Evolutionary conservation across 2,888 invertebrate genomes (phyloP), one percentile per base, ranked within the genome.

Genomic region (Isoperla grammatica): DNA sequence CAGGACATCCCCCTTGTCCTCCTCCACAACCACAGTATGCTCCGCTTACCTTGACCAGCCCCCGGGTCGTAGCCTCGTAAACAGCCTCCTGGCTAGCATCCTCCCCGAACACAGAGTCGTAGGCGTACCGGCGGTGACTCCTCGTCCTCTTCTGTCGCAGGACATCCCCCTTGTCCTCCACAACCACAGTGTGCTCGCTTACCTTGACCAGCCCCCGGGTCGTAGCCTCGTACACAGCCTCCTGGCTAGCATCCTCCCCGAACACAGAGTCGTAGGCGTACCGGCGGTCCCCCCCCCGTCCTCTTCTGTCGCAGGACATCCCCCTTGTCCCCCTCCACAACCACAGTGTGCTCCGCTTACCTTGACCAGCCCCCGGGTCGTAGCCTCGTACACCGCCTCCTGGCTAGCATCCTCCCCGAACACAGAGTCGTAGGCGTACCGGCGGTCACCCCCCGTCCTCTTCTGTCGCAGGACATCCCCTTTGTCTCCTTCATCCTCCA

Each of bases 241-340:
- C 87, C 81, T 95, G 95, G 0, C 88, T 84, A 19, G 92, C 86
- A 64, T 86, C 83, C 71, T 94, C 94, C 55, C 87, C 89, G 71
- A 96, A 95, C 8, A 92, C 92, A 56, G 86, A 81, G 72, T 97
- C 96, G 73, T 93, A 97, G 2, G 87, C 82, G 74, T 93, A 95
- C 71, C 92, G 88, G 65, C 90, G 85, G 64, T n/a, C n/a, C n/a
- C 4, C 29, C 29, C 56, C 78, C 76, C 60, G 84, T 84, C 53
- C 85, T 75, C 71, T 85, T 86, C 66, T 86, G 86, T 17, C 90
- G 79, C 53, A 89, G 75, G 43, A 86, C 81, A 70, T 84, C 83
- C 43, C 72, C 72, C 68, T 76, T 79, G 48, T 77, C 78, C 15
- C 81, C 81, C 40, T 79, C 78, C n/a, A n/a, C n/a, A n/a, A n/a